Evolutionary conservation across 2,113 vertebrate genomes (phyloP), one percentile per base, ranked within the genome.

Genomic region (Gavialis gangeticus): DNA sequence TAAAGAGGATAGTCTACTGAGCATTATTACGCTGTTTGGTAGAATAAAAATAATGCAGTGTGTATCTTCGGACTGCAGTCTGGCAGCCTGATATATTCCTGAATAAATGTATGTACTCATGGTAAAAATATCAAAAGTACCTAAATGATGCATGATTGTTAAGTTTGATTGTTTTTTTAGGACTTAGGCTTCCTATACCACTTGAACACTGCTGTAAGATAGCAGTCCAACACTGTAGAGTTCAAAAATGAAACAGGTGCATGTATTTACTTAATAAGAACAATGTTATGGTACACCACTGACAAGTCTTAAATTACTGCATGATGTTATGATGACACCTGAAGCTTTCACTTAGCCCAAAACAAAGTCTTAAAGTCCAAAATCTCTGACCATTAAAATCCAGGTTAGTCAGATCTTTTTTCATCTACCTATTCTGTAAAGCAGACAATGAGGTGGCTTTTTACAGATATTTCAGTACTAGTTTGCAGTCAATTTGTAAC

Each of bases 211-310:
- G 57, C 54, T 13, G n/a, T 79, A 63, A 89, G 78, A 66, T 79
- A 37, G 4, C 84, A 66, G 63, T 81, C 2, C 73, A 30, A 85
- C 69, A 60, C n/a, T 96, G 2, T 82, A 84, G 86, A 46, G 92
- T 93, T 92, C 89, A 90, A 27, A 82, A 93, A 71, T 66, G 6
- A 79, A 93, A 73, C 2, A 71, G 55, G 1, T 93, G n/a, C 82
- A 92, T 82, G 89, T 86, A 17, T 59, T 88, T 92, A 4, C 10
- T 90, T 85, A 71, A 34, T 77, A 87, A 84, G 57, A 93, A 80
- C 4, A 8, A 2, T 82, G 15, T 88, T 88, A 1, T 82, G 62
- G 14, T 77, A 37, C 54, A 13, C 82, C 54, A 91, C 46, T 79
- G 56, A 21, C 19, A 60, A 54, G 87, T 83, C 79, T 87, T 90